Percentiles rank a stretch among this genome's conserved stretches.
Conservation (phyloP, 37 sponge, comb jelly and placozoan genomes). For the Chondrosia reniformis region DNA sequence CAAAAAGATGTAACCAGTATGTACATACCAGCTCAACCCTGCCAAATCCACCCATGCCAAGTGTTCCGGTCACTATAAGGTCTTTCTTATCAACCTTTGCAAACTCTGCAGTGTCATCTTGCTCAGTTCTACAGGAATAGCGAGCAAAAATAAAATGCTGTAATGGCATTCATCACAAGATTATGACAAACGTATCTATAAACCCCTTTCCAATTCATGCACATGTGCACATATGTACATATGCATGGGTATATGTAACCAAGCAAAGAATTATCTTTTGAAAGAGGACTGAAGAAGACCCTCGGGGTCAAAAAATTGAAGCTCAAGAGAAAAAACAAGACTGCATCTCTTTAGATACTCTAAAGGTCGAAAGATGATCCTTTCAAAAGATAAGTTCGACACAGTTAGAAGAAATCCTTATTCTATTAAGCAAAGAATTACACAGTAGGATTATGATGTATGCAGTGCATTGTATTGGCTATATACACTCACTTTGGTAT, state of each 20-base stretch:
- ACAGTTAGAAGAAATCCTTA: background rate
- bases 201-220: background rate
- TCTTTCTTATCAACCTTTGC: slow-evolving; percentile 62
- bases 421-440: no score
- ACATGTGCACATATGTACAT: background rate
- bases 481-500: background rate
- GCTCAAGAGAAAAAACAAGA: background rate
- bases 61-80: slow-evolving; percentile 71
- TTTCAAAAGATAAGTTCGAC: background rate
- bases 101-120: slow-evolving; percentile 52
- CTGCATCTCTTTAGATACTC: background rate
- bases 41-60: slow-evolving; percentile 99
- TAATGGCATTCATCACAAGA: background rate
- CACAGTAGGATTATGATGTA: no score
- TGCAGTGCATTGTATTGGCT: no score
- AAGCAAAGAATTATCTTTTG: background rate
- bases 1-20: background rate
- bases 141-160: background rate
- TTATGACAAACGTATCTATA: background rate
- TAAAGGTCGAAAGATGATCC: background rate
- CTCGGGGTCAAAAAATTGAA: background rate
- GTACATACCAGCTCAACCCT: slow-evolving; percentile 90
- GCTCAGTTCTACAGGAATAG: background rate
- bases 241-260: background rate
- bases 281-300: background rate